Percentiles rank a stretch among this genome's conserved stretches.
phyloP scores from a whole-genome alignment of 35 echinoderm and acorn worm genomes.

The Nesometra sesokonis region DNA sequence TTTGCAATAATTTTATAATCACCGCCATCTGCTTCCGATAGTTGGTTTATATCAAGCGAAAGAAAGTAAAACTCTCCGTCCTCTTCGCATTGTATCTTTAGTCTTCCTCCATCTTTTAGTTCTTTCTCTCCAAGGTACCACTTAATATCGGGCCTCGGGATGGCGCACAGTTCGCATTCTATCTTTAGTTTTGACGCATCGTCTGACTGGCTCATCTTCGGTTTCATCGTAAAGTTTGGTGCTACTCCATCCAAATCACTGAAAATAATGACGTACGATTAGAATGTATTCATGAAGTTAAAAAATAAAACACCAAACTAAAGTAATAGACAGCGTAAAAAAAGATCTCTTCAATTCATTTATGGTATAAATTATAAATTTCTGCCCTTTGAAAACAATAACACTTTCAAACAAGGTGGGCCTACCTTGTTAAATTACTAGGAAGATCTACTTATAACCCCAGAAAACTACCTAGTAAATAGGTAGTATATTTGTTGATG shows the following conservation, averaged over 20 bases:
- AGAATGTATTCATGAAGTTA: too few relatives aligned
- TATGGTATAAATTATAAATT: too few relatives aligned
- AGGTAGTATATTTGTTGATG: too few relatives aligned
- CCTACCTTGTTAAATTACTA: too few relatives aligned
- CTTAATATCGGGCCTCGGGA: slow-evolving; percentile 59
- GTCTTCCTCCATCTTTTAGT: slow-evolving; percentile 55
- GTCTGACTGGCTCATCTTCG: slow-evolving; percentile 69
- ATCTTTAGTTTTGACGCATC: slow-evolving; percentile 88
- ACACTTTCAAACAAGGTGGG: too few relatives aligned
- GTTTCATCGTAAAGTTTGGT: slow-evolving; percentile 99
- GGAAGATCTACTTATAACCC: too few relatives aligned
- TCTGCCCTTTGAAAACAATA: too few relatives aligned
- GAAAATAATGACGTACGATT: not conserved
- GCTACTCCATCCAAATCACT: slow-evolving; percentile 54
- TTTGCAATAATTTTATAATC: slow-evolving; percentile 87
- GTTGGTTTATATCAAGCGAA: slow-evolving; percentile 70
- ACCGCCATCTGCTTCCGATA: slow-evolving; percentile 69
- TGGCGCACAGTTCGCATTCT: slow-evolving; percentile 57
- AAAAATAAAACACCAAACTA: too few relatives aligned
- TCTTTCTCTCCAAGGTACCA: slow-evolving; percentile 46
- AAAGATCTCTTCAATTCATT: too few relatives aligned
- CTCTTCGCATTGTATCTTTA: slow-evolving; percentile 34
- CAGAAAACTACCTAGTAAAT: too few relatives aligned
- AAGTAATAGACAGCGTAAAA: too few relatives aligned
- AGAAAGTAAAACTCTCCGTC: slow-evolving; percentile 75